Evolutionary conservation across 1,140 invertebrate species (phyloP).

Genomic region (Anagrus nilaparvatae): DNA sequence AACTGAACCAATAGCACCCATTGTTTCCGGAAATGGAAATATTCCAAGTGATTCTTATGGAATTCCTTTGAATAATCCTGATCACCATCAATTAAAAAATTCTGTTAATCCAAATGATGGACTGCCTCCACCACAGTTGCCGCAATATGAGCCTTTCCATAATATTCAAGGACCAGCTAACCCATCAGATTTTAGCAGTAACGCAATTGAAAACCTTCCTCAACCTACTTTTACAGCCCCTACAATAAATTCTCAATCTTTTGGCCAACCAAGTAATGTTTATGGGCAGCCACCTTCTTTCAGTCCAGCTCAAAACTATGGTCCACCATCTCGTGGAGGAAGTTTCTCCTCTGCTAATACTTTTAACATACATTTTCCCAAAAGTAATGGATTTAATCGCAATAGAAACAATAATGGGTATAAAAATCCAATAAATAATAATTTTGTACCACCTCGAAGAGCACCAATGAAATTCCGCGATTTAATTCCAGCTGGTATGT

Average conservation of each 20-base stretch:
- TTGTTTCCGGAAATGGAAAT: neutral
- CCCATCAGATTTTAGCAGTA: no score
- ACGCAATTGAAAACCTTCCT: no score
- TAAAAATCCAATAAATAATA: slow-evolving; percentile 38
- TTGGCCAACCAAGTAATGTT: slow-evolving; percentile 28
- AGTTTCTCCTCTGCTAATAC: slow-evolving; percentile 11
- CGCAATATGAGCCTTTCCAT: slow-evolving; percentile 34
- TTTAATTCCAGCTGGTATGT: slow-evolving; percentile 53
- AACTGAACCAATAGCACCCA: slow-evolving; percentile 5
- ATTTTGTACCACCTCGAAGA: slow-evolving; percentile 34
- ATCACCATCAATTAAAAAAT: slow-evolving; percentile 35
- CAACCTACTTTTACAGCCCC: no score
- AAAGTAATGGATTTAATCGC: slow-evolving; percentile 40
- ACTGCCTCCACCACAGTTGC: slow-evolving; percentile 39
- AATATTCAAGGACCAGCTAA: slow-evolving; percentile 25
- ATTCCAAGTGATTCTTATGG: slow-evolving; percentile 35
- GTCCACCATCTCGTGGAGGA: slow-evolving; percentile 29
- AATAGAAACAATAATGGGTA: slow-evolving; percentile 24
- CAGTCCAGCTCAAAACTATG: slow-evolving; percentile 15
- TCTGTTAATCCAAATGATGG: slow-evolving; percentile 29
- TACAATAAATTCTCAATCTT: neutral
- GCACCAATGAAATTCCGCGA: slow-evolving; percentile 52
- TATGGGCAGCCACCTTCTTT: no score
- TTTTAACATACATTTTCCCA: slow-evolving; percentile 16
- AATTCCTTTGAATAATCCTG: slow-evolving; percentile 28